Evolutionary conservation across 2,888 invertebrate species (phyloP).

Genomic region (Drosophila lutescens): DNA sequence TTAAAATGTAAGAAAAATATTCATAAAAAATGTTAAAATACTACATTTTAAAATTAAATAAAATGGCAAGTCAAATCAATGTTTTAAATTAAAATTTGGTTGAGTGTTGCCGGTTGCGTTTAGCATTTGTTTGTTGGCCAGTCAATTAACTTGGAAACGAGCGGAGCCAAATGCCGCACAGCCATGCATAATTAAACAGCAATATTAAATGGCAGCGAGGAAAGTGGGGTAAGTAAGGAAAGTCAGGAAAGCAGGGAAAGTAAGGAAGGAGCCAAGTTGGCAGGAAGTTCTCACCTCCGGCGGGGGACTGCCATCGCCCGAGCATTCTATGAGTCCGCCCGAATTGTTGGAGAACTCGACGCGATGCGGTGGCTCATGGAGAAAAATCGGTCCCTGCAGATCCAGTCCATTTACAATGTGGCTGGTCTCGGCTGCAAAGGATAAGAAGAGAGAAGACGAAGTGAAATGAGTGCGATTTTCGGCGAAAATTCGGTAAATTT

Average conservation of each 20-base stretch:
- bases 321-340: constrained; percentile 89
- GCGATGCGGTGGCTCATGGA: constrained; percentile 89
- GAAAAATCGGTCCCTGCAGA: constrained; percentile 89
- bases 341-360: constrained; percentile 92
- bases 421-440: constrained; percentile 62
- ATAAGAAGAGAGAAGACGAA: constrained; percentile 4
- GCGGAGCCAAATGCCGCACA: constrained; percentile 46
- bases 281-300: constrained; percentile 86
- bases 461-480: constrained; percentile 9
- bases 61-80: not conserved
- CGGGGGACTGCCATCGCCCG: constrained; percentile 88
- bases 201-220: constrained; percentile 34
- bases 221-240: not conserved
- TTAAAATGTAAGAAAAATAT: too few species aligned
- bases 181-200: constrained; percentile 78
- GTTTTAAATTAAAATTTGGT: constrained; percentile 12
- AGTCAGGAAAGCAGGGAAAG: not conserved
- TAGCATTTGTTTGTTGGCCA: constrained; percentile 36
- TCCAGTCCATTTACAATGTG: constrained; percentile 85
- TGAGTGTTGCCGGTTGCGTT: constrained; percentile 16
- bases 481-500: constrained; percentile 45
- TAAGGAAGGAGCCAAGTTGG: not conserved
- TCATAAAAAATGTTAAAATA: too few species aligned
- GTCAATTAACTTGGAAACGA: constrained; percentile 76
- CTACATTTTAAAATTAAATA: too few species aligned